Evolutionary conservation across 1,140 invertebrate species (phyloP).

Genomic region (Cydia fagiglandana): DNA sequence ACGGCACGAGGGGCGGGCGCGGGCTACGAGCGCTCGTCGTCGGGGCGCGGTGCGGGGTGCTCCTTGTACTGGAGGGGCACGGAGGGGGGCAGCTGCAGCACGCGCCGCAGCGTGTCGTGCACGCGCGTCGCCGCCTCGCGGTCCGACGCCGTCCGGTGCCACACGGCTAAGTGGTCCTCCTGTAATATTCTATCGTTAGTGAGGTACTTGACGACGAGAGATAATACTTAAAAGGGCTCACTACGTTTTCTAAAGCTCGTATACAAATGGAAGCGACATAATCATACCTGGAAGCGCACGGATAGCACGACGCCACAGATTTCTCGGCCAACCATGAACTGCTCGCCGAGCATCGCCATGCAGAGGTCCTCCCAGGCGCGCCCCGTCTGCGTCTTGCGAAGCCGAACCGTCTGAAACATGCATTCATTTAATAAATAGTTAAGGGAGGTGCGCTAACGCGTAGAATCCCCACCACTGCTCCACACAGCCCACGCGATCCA

Average conservation of each 20-base stretch:
- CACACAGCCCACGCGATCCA: too few species aligned
- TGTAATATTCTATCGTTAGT: slow-evolving; percentile 62
- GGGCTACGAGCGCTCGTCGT: slow-evolving; percentile 37
- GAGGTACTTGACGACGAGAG: too few species aligned
- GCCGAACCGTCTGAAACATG: slow-evolving; percentile 82
- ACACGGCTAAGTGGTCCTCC: slow-evolving; percentile 98
- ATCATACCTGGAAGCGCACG: slow-evolving; percentile 90
- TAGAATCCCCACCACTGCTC: too few species aligned
- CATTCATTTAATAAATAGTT: too few species aligned
- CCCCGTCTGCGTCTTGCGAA: slow-evolving; percentile 96
- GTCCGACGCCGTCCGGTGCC: slow-evolving; percentile 97
- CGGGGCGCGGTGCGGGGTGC: slow-evolving; percentile 89
- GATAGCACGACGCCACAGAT: slow-evolving; percentile 99
- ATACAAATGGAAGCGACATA: too few species aligned
- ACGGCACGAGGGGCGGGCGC: not conserved
- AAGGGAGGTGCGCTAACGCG: too few species aligned
- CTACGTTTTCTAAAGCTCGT: too few species aligned
- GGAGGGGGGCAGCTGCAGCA: slow-evolving; percentile 95
- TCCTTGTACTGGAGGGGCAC: slow-evolving; percentile 98
- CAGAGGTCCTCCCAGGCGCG: slow-evolving; percentile 99
- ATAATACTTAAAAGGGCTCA: too few species aligned
- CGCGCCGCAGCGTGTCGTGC: slow-evolving; percentile 94
- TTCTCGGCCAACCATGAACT: slow-evolving; percentile 99
- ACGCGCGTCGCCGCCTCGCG: slow-evolving; percentile 92
- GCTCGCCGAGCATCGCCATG: slow-evolving; percentile 98